A percentile compares a stretch with the other conserved stretches of the same genome.
These are phyloP conservation scores for Cylas formicarius DNA, from an alignment of 1,140 invertebrate species.

Conservation along the genomic window DNA sequence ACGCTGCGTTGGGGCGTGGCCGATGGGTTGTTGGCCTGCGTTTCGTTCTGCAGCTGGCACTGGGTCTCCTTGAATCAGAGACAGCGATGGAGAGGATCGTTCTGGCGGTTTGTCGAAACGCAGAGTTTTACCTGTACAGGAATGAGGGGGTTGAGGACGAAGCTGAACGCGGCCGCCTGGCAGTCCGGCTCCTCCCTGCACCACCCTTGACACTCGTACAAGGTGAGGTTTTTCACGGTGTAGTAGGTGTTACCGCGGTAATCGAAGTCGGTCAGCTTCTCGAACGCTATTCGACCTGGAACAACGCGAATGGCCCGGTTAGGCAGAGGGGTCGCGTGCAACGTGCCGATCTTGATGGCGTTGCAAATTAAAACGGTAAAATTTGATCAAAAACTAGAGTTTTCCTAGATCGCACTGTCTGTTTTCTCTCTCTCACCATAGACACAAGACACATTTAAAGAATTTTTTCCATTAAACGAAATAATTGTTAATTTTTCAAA, in stretches of 20 bases:
- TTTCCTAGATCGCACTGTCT: no score
- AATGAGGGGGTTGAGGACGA: slow-evolving; percentile 84
- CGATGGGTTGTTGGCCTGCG: slow-evolving; percentile 77
- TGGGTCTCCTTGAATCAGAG: slow-evolving; percentile 64
- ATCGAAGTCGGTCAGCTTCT: slow-evolving; percentile 87
- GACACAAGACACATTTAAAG: no score
- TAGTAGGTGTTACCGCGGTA: slow-evolving; percentile 87
- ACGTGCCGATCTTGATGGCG: no score
- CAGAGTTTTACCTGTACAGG: slow-evolving; percentile 78
- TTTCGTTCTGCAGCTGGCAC: slow-evolving; percentile 88
- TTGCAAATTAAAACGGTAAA: no score
- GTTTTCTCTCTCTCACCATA: no score
- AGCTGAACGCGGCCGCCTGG: slow-evolving; percentile 84
- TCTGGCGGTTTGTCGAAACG: no score
- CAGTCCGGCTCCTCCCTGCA: slow-evolving; percentile 86
- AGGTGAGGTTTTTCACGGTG: slow-evolving; percentile 82
- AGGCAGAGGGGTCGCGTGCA: no score
- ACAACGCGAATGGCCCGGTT: no score
- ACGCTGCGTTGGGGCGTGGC: slow-evolving; percentile 73
- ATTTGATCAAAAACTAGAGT: no score
- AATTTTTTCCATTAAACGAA: no score
- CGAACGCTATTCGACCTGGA: slow-evolving; percentile 77
- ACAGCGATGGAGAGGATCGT: not conserved
- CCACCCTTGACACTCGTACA: slow-evolving; percentile 93
- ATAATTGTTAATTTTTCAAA: no score